phyloP scores from a whole-genome alignment of 2,888 invertebrate genomes.

The Mimumesa dahlbomi region DNA sequence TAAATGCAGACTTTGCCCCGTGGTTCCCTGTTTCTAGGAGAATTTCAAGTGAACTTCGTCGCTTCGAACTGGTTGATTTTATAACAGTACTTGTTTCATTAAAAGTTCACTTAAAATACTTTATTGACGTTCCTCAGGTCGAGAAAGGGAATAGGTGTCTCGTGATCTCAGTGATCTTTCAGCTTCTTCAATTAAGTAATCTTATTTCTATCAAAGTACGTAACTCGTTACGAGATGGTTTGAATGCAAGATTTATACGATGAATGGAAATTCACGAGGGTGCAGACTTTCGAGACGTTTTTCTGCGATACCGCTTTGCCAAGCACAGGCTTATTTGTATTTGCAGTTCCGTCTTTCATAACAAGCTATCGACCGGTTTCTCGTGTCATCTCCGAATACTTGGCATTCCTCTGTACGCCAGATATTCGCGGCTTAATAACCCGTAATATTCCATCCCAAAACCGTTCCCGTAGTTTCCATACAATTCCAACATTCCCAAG shows the following conservation, averaged over 20 bases:
- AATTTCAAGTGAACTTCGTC: too few species aligned
- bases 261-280: background rate
- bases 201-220: too few species aligned
- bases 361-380: conserved; percentile 54
- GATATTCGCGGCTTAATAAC: conserved; percentile 18
- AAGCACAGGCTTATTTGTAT: conserved; percentile 36
- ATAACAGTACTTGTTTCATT: too few species aligned
- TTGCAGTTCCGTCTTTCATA: conserved; percentile 42
- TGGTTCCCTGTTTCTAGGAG: too few species aligned
- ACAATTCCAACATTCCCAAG: too few species aligned
- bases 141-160: background rate
- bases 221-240: too few species aligned
- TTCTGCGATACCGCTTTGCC: background rate
- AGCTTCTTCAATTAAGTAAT: conserved; percentile 6
- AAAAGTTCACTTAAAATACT: too few species aligned
- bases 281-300: background rate
- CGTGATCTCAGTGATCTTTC: background rate
- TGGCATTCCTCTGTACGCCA: conserved; percentile 12
- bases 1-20: too few species aligned
- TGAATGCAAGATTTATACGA: too few species aligned
- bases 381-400: conserved; percentile 33
- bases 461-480: too few species aligned
- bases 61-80: too few species aligned
- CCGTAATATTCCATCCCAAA: conserved; percentile 2
- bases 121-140: background rate